Conservation (phyloP, 2,113 vertebrate genomes). For the Muntiacus muntjak region DNA sequence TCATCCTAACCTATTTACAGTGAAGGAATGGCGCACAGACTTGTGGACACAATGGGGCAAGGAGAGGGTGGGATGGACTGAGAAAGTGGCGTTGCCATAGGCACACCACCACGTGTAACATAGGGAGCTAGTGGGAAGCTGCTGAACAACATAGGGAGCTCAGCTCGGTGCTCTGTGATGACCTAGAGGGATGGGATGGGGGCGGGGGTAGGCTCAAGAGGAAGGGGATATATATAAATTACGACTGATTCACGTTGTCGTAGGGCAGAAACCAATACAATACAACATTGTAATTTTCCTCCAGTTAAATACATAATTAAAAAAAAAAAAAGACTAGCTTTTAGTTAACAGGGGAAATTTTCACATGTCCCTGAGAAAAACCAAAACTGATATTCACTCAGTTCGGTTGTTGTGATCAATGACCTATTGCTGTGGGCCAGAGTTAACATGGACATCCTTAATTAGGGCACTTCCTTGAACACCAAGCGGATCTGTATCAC, state of each 20-base stretch:
- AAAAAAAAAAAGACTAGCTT: neutral
- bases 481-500: neutral
- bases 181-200: neutral
- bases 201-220: neutral
- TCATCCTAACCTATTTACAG: neutral
- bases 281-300: neutral
- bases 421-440: neutral
- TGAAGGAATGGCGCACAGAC: neutral
- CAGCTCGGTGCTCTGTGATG: neutral
- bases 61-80: neutral
- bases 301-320: neutral
- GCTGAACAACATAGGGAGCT: neutral
- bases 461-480: neutral
- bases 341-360: neutral
- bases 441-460: neutral
- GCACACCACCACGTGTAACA: neutral
- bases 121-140: neutral
- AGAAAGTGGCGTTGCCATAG: neutral
- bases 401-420: neutral
- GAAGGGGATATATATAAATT: neutral
- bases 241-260: neutral
- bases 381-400: neutral
- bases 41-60: neutral
- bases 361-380: neutral
- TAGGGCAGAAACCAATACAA: neutral